Percentiles rank a stretch among this genome's conserved stretches.
Evolutionary conservation across 2,888 invertebrate species (phyloP).

Genomic region (Eupelmus urozonus): DNA sequence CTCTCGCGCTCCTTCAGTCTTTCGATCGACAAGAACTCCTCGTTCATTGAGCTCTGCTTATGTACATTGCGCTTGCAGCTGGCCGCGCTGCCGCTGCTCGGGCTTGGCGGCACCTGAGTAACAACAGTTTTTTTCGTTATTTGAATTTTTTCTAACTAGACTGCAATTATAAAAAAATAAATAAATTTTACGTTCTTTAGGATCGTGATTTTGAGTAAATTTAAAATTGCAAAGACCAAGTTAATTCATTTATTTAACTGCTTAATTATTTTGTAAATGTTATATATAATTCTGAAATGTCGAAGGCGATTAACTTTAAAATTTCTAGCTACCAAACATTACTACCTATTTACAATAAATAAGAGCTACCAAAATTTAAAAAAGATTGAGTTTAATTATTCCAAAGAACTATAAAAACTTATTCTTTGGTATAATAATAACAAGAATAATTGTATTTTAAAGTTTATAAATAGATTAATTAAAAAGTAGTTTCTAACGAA

Average conservation of each 20-base stretch:
- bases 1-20: slow-evolving; percentile 89
- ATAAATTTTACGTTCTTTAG: background rate
- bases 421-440: too few species aligned
- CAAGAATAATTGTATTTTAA: too few species aligned
- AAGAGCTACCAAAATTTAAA: too few species aligned
- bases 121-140: background rate
- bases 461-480: too few species aligned
- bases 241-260: too few species aligned
- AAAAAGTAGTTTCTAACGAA: too few species aligned
- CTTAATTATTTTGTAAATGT: too few species aligned
- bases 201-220: background rate
- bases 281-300: too few species aligned
- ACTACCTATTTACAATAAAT: too few species aligned
- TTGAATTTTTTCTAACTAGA: background rate
- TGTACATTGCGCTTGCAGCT: slow-evolving; percentile 79
- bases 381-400: background rate
- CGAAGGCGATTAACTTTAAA: too few species aligned
- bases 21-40: slow-evolving; percentile 93
- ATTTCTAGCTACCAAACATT: too few species aligned
- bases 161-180: background rate
- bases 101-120: slow-evolving; percentile 26
- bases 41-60: slow-evolving; percentile 92
- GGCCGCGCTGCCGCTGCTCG: slow-evolving; percentile 12
- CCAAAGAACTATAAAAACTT: background rate
- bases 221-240: background rate